Percentiles rank a stretch among this genome's conserved stretches.
phyloP scores from a whole-genome alignment of 2,888 invertebrate genomes.

The Listrodromus nycthemerus region DNA sequence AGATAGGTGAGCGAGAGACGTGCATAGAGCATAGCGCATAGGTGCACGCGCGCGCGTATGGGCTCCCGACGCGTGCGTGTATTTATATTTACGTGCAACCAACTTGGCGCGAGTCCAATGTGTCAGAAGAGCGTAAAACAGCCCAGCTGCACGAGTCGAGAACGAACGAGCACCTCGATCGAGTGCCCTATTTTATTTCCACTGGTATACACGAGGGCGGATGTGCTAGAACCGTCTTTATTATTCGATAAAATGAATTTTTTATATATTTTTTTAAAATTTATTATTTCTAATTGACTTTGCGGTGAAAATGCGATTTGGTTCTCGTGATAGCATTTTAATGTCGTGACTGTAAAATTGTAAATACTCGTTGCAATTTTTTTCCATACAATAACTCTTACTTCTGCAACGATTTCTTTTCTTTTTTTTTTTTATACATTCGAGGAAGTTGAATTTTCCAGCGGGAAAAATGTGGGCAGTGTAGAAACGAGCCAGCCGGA shows the following conservation, averaged over 20 bases:
- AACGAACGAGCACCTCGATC: slow-evolving; percentile 66
- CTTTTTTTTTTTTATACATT: background rate
- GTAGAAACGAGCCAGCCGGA: background rate
- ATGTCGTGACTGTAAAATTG: no score
- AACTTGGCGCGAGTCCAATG: slow-evolving; percentile 74
- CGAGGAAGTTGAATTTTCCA: slow-evolving; percentile 53
- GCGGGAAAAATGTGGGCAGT: slow-evolving; percentile 35
- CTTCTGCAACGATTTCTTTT: background rate
- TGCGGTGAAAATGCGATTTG: background rate
- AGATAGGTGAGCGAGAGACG: slow-evolving; percentile 35
- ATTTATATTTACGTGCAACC: slow-evolving; percentile 77
- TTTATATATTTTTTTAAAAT: background rate
- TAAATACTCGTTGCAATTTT: background rate
- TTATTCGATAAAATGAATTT: background rate
- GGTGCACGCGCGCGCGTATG: slow-evolving; percentile 54
- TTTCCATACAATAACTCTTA: no score
- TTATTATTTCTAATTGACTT: background rate
- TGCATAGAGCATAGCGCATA: slow-evolving; percentile 30
- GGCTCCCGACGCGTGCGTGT: slow-evolving; percentile 65
- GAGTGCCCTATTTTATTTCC: slow-evolving; percentile 67
- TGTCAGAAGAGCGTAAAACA: slow-evolving; percentile 61
- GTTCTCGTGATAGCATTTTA: no score
- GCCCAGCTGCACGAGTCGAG: slow-evolving; percentile 64
- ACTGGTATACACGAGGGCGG: slow-evolving; percentile 10
- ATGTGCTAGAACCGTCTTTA: slow-evolving; percentile 3